These are phyloP conservation scores for Sebastes minor DNA, from an alignment of 2,797 vertebrate species.

Conservation along the genomic window DNA sequence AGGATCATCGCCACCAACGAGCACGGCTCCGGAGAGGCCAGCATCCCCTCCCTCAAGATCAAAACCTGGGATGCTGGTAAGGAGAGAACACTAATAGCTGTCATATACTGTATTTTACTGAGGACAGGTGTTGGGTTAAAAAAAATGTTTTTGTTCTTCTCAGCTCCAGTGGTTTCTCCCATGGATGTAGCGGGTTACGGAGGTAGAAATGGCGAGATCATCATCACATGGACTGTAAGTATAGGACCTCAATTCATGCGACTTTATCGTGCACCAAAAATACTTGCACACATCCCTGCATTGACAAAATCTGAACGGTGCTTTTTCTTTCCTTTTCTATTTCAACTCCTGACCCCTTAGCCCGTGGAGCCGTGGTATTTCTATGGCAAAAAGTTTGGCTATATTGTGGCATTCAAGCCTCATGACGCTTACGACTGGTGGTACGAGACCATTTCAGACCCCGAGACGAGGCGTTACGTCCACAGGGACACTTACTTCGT, in stretches of 20 bases:
- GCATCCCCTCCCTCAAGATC: constrained; percentile 91
- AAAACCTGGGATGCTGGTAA: constrained; percentile 94
- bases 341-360: constrained; percentile 66
- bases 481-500: constrained; percentile 86
- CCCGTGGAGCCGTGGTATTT: constrained; percentile 94
- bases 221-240: constrained; percentile 94
- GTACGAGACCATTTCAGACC: constrained; percentile 93
- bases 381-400: constrained; percentile 95
- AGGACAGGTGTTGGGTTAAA: not conserved
- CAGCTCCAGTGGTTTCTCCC: constrained; percentile 93
- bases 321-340: not conserved
- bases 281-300: not conserved
- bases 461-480: constrained; percentile 90
- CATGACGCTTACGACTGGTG: constrained; percentile 92
- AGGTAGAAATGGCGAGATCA: constrained; percentile 90
- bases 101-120: not conserved
- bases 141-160: not conserved
- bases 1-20: constrained; percentile 93
- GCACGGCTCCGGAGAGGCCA: constrained; percentile 91
- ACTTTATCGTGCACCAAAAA: not conserved
- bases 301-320: not conserved
- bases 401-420: constrained; percentile 94
- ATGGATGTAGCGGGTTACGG: constrained; percentile 92
- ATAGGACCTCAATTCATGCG: not conserved
- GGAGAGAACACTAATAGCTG: constrained; percentile 23